Conservation (phyloP, 2,888 invertebrate genomes). For the Gymnosoma rotundatum region DNA sequence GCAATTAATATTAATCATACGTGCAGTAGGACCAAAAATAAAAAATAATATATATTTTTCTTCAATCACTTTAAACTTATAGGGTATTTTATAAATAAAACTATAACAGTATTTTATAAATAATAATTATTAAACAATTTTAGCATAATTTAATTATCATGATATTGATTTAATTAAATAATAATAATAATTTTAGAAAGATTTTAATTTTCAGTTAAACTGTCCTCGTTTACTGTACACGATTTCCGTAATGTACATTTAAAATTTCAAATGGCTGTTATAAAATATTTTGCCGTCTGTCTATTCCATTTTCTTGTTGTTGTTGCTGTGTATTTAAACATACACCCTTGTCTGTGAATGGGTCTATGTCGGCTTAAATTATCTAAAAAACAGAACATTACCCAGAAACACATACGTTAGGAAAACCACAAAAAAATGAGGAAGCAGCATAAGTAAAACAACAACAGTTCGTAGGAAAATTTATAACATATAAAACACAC, state of each 20-base stretch:
- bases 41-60: not conserved
- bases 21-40: not conserved
- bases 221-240: not conserved
- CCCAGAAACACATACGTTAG: conserved; percentile 17
- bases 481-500: not conserved
- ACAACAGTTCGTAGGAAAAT: not conserved
- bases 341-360: conserved; percentile 38
- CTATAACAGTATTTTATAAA: not conserved
- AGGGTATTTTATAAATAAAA: not conserved
- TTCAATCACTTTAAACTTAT: not conserved
- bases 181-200: no score
- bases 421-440: conserved; percentile 7
- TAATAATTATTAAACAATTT: no score
- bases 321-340: conserved; percentile 1
- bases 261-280: conserved; percentile 9
- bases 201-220: not conserved
- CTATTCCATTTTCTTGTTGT: not conserved
- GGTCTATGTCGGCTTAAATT: conserved; percentile 47
- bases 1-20: not conserved
- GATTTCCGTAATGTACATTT: not conserved
- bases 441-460: not conserved
- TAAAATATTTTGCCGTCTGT: conserved; percentile 7
- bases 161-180: no score
- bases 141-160: no score
- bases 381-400: not conserved